Conservation (phyloP, 1,140 invertebrate genomes). For the Choristoneura fumiferana region DNA sequence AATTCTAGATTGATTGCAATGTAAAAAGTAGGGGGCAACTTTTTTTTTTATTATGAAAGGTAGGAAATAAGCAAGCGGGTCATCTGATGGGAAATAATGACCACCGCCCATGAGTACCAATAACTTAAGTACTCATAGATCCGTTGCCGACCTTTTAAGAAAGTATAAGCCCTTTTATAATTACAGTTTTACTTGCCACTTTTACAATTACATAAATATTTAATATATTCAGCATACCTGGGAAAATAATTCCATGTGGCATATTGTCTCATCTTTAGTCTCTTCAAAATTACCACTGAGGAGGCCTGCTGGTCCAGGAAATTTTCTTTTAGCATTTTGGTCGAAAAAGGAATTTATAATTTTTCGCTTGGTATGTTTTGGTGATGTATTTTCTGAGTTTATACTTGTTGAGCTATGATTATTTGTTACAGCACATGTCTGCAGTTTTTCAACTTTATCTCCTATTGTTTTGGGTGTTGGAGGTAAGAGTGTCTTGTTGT, state of each 20-base stretch:
- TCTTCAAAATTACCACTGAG: constrained; percentile 49
- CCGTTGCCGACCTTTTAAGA: too few species aligned
- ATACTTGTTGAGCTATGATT: not conserved
- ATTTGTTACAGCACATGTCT: not conserved
- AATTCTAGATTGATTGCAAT: too few species aligned
- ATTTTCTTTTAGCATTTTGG: constrained; percentile 63
- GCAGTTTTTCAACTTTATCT: not conserved
- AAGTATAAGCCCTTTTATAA: too few species aligned
- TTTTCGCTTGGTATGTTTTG: constrained; percentile 58
- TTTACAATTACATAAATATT: too few species aligned
- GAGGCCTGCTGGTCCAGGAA: constrained; percentile 66
- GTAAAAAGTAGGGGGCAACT: too few species aligned
- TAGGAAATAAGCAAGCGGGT: too few species aligned
- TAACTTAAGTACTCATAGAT: too few species aligned
- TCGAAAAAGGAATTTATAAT: constrained; percentile 65
- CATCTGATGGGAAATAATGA: too few species aligned
- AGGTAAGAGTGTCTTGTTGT: not conserved
- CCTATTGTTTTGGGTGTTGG: not conserved
- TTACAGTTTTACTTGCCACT: too few species aligned
- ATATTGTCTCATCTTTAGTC: constrained; percentile 49
- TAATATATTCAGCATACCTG: too few species aligned
- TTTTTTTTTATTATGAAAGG: too few species aligned
- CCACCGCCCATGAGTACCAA: too few species aligned
- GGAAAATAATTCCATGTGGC: constrained; percentile 58
- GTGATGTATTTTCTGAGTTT: constrained; percentile 21